phyloP scores from a whole-genome alignment of 2,113 vertebrate species.

The Sprattus sprattus region DNA sequence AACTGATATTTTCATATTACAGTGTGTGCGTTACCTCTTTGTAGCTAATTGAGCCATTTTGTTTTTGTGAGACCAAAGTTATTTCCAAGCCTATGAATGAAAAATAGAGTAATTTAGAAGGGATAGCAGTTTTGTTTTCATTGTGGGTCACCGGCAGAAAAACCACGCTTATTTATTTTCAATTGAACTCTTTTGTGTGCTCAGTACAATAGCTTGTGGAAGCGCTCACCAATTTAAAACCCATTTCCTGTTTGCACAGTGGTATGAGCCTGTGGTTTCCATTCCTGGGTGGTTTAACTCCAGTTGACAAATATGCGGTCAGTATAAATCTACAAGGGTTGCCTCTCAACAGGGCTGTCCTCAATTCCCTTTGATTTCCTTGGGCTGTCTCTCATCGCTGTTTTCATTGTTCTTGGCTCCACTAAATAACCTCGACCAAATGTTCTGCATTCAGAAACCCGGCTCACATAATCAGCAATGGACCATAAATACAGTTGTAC shows the following conservation, averaged over 20 bases:
- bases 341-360: not conserved
- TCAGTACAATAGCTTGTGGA: constrained; percentile 1
- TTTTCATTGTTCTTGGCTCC: not conserved
- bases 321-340: not conserved
- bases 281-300: not conserved
- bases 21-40: not conserved
- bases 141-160: not conserved
- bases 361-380: not conserved
- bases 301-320: constrained; percentile 6
- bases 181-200: constrained; percentile 12
- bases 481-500: not conserved
- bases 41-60: not conserved
- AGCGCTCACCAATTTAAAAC: not conserved
- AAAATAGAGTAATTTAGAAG: not conserved
- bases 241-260: not conserved
- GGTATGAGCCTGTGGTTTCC: not conserved
- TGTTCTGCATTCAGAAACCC: not conserved
- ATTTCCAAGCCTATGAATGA: not conserved
- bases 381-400: not conserved
- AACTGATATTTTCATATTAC: not conserved
- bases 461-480: not conserved
- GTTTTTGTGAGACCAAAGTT: not conserved
- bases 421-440: not conserved
- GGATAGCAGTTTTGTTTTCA: not conserved
- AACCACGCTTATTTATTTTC: not conserved